Percentiles rank a stretch among this genome's conserved stretches.
These are phyloP conservation scores for Myotis planiceps DNA, from an alignment of 2,797 vertebrate genomes.

Conservation along the genomic window DNA sequence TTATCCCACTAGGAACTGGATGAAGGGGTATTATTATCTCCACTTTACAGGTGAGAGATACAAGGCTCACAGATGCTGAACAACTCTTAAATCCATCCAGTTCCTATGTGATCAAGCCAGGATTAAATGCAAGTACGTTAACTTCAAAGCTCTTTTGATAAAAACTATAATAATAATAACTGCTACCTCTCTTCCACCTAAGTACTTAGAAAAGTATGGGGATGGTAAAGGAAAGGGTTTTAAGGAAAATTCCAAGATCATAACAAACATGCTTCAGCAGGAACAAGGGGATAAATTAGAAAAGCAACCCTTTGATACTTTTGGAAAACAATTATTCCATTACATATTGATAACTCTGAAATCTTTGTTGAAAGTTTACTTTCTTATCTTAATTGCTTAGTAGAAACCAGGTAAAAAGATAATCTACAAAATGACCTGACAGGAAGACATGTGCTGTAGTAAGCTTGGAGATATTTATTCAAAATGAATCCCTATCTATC, in stretches of 20 bases:
- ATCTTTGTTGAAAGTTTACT: slow-evolving; percentile 17
- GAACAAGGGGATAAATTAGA: not conserved
- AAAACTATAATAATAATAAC: not conserved
- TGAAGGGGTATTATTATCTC: not conserved
- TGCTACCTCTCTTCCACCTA: not conserved
- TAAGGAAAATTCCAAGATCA: not conserved
- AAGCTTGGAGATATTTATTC: slow-evolving; percentile 14
- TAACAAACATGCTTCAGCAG: not conserved
- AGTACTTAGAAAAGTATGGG: not conserved
- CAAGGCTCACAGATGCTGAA: not conserved
- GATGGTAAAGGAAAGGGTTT: not conserved
- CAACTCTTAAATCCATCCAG: not conserved
- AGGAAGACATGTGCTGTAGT: slow-evolving; percentile 23
- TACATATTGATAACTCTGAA: slow-evolving; percentile 3
- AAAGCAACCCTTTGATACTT: not conserved
- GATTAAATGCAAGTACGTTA: not conserved
- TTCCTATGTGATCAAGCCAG: not conserved
- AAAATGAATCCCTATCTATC: slow-evolving; percentile 31
- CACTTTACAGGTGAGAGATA: not conserved
- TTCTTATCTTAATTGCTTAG: slow-evolving; percentile 58
- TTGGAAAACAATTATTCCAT: not conserved
- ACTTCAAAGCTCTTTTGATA: not conserved
- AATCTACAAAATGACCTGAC: slow-evolving; percentile 26
- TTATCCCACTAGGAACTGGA: fast-evolving
- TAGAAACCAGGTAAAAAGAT: slow-evolving; percentile 1